phyloP scores from a whole-genome alignment of 2,888 invertebrate genomes.

The Melolontha melolontha region DNA sequence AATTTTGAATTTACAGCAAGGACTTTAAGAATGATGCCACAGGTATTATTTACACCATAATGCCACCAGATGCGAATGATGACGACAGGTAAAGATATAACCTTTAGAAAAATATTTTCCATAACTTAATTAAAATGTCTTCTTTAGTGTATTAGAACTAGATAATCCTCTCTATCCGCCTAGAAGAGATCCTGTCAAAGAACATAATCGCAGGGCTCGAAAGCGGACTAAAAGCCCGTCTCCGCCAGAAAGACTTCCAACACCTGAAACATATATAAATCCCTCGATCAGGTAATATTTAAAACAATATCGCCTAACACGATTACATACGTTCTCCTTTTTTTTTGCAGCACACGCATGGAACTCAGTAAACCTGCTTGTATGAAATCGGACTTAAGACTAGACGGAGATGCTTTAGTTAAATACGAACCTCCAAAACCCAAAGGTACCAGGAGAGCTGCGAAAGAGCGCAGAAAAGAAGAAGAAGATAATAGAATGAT shows the following conservation, averaged over 20 bases:
- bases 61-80: conserved; percentile 25
- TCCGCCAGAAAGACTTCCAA: conserved; percentile 16
- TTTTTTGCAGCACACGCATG: conserved; percentile 40
- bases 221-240: conserved; percentile 27
- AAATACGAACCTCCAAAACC: conserved; percentile 53
- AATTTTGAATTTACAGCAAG: conserved; percentile 25
- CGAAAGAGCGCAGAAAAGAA: conserved; percentile 48
- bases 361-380: conserved; percentile 35
- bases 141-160: conserved; percentile 16
- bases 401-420: conserved; percentile 38
- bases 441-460: conserved; percentile 43
- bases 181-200: conserved; percentile 43
- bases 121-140: not conserved
- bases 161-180: conserved; percentile 10
- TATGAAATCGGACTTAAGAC: conserved; percentile 11
- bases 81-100: conserved; percentile 27
- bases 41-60: conserved; percentile 40
- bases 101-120: not conserved
- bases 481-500: conserved; percentile 52
- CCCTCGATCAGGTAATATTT: conserved; percentile 42
- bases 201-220: conserved; percentile 36
- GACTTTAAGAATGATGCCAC: conserved; percentile 40
- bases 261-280: conserved; percentile 36
- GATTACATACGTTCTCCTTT: not conserved
- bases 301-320: not conserved